Conservation (phyloP, 2,888 invertebrate species). For the Priocnemis perturbator region DNA sequence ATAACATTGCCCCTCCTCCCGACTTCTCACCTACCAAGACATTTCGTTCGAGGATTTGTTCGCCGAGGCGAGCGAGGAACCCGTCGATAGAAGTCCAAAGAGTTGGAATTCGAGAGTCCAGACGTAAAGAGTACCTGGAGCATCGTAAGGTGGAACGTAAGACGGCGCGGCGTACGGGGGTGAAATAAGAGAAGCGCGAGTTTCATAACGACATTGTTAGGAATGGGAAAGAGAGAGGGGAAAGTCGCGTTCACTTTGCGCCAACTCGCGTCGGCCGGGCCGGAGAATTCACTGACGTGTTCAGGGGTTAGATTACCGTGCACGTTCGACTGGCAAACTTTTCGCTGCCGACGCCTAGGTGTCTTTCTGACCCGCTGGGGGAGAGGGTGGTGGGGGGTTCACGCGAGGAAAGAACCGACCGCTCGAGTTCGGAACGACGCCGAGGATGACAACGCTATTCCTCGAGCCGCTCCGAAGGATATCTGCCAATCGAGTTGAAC, state of each 20-base stretch:
- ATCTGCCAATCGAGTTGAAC: conserved; percentile 7
- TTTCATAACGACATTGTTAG: conserved; percentile 17
- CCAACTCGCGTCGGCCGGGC: neutral
- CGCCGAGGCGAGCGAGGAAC: neutral
- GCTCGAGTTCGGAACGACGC: neutral
- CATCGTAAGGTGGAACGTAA: too few relatives aligned
- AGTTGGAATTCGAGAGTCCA: too few relatives aligned
- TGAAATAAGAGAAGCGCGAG: conserved; percentile 3
- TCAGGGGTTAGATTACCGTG: conserved; percentile 11
- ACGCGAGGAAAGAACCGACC: neutral
- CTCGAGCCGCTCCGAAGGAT: neutral
- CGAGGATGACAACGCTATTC: conserved; percentile 6
- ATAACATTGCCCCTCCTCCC: conserved; percentile 53
- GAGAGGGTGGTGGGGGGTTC: too few relatives aligned
- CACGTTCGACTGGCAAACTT: conserved; percentile 15
- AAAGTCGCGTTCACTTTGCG: conserved; percentile 10
- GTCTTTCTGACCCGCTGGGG: too few relatives aligned
- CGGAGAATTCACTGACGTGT: conserved; percentile 8
- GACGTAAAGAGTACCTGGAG: too few relatives aligned
- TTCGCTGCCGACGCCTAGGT: conserved; percentile 5
- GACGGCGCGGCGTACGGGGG: neutral
- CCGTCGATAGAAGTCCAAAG: too few relatives aligned
- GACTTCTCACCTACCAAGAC: conserved; percentile 41
- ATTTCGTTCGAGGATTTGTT: conserved; percentile 19
- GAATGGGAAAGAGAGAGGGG: neutral